These are phyloP conservation scores for Aphelocoma coerulescens DNA, from an alignment of 2,113 vertebrate species.

Conservation along the genomic window DNA sequence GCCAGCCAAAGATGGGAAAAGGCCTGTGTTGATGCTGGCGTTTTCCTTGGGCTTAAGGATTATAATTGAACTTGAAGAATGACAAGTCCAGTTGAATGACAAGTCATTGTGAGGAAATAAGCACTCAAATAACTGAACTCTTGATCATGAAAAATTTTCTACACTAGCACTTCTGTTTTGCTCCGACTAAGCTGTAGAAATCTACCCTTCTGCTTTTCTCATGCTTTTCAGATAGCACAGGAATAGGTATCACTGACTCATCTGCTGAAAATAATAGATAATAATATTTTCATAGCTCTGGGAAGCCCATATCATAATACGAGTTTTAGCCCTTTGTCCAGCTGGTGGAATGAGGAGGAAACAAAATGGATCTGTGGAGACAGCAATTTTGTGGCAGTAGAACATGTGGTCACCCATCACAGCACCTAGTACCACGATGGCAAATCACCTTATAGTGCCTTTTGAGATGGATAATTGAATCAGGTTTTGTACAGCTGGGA, in stretches of 20 bases:
- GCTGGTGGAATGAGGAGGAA: not conserved
- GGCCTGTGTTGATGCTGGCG: fast-evolving
- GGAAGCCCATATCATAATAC: not conserved
- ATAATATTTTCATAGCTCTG: not conserved
- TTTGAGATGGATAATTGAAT: not conserved
- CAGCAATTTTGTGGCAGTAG: not conserved
- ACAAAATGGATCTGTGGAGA: not conserved
- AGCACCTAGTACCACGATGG: not conserved
- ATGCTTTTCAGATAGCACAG: not conserved
- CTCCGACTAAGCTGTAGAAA: not conserved
- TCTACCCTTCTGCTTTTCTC: not conserved
- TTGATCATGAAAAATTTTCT: not conserved
- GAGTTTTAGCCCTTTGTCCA: not conserved
- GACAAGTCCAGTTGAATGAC: not conserved
- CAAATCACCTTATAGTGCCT: not conserved
- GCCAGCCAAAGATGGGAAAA: not conserved
- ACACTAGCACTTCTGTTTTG: not conserved
- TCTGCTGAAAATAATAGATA: not conserved
- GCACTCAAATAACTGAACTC: not conserved
- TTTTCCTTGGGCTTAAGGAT: not conserved
- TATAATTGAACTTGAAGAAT: not conserved
- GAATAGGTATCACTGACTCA: not conserved
- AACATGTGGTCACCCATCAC: not conserved
- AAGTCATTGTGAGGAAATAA: not conserved
- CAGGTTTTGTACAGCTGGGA: not conserved